Evolutionary conservation across 2,797 vertebrate species (phyloP).

Genomic region (Protosalanx chinensis): DNA sequence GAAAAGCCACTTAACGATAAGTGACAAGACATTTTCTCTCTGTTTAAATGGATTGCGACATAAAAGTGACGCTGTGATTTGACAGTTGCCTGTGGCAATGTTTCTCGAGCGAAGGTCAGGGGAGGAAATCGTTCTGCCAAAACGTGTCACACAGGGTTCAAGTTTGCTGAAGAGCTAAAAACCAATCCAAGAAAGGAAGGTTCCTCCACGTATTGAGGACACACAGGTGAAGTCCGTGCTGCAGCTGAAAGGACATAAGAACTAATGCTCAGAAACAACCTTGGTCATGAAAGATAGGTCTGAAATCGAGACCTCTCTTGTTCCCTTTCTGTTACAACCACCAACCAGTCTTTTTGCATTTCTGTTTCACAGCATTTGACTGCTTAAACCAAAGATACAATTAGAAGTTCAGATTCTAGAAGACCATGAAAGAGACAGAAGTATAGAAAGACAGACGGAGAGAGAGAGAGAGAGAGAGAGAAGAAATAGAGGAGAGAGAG

Average conservation of each 20-base stretch:
- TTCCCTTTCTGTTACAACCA: background rate
- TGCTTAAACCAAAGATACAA: background rate
- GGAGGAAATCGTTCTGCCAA: too few species aligned
- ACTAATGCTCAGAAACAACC: too few species aligned
- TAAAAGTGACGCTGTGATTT: conserved; percentile 2
- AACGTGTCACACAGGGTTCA: too few species aligned
- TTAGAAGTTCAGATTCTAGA: background rate
- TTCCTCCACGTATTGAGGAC: too few species aligned
- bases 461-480: background rate
- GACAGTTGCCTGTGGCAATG: too few species aligned
- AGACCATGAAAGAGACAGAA: background rate
- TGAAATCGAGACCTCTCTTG: background rate
- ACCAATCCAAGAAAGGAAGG: too few species aligned
- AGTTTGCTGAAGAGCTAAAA: too few species aligned
- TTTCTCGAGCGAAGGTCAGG: too few species aligned
- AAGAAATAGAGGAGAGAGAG: background rate
- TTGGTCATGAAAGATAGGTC: too few species aligned
- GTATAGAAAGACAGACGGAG: background rate
- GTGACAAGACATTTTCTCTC: conserved; percentile 8
- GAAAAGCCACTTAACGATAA: conserved; percentile 19
- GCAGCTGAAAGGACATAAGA: too few species aligned
- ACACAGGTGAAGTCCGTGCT: too few species aligned
- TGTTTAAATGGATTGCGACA: conserved; percentile 12
- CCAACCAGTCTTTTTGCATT: background rate
- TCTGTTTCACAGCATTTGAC: background rate